These are phyloP conservation scores for Parnassius glacialis DNA, from an alignment of 2,888 invertebrate species.

Conservation along the genomic window DNA sequence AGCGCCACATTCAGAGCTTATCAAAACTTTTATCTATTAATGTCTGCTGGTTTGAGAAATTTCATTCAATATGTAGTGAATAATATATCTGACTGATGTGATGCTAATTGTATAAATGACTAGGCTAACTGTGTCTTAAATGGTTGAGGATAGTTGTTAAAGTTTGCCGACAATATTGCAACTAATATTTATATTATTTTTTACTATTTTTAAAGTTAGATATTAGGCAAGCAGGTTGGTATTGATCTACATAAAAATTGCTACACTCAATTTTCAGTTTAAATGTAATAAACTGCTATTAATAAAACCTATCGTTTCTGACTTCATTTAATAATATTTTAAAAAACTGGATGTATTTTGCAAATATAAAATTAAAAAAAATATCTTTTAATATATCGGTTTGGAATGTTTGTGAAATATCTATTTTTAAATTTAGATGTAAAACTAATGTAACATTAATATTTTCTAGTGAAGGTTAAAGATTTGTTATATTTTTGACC, in stretches of 20 bases:
- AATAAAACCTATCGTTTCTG: no score
- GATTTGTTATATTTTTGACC: conserved; percentile 69
- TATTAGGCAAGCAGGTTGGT: conserved; percentile 34
- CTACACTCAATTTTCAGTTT: neutral
- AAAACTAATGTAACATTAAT: conserved; percentile 56
- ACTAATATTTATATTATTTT: conserved; percentile 42
- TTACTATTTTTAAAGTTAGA: conserved; percentile 29
- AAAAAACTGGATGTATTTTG: no score
- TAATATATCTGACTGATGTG: conserved; percentile 15
- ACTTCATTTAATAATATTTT: no score
- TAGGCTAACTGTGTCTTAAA: conserved; percentile 29
- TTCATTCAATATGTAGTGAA: neutral
- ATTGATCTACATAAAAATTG: neutral
- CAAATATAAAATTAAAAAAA: no score
- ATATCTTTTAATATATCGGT: no score
- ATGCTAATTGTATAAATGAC: conserved; percentile 6
- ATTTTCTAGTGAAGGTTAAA: conserved; percentile 57
- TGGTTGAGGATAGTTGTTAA: conserved; percentile 48
- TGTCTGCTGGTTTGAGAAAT: no score
- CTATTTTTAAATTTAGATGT: conserved; percentile 59
- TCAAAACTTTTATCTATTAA: no score
- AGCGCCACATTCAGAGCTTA: no score
- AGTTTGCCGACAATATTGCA: conserved; percentile 71
- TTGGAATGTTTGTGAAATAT: conserved; percentile 32
- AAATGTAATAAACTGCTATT: no score